A percentile compares a stretch with the other conserved stretches of the same genome.
phyloP scores from a whole-genome alignment of 2,888 invertebrate species.

The Lamellibrachia columna region DNA sequence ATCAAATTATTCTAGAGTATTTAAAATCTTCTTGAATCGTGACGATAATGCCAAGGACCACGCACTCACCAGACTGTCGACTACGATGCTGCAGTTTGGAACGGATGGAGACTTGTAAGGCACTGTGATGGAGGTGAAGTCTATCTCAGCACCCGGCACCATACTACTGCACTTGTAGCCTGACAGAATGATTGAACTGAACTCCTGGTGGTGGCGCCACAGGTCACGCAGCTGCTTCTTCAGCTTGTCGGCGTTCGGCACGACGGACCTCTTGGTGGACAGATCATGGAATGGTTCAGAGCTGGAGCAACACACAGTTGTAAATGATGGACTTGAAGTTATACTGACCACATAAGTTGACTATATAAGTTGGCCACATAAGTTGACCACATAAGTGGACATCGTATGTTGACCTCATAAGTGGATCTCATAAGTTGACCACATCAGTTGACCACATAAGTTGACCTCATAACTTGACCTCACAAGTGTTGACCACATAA shows the following conservation, averaged over 20 bases:
- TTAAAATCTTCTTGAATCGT: not conserved
- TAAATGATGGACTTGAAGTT: not conserved
- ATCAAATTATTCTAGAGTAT: not conserved
- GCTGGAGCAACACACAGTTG: constrained; percentile 29
- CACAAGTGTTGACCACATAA: no score
- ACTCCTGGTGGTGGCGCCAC: constrained; percentile 61
- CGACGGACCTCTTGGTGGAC: constrained; percentile 55
- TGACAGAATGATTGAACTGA: constrained; percentile 53
- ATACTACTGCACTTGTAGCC: not conserved
- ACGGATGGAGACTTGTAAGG: not conserved
- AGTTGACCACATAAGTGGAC: no score
- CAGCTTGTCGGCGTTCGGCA: constrained; percentile 57
- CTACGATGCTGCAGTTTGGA: not conserved
- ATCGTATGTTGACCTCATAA: no score
- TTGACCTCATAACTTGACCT: no score
- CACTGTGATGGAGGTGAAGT: not conserved
- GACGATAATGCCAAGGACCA: not conserved
- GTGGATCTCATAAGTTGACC: no score
- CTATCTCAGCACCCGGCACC: not conserved
- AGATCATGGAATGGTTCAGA: constrained; percentile 58
- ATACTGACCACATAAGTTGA: not conserved
- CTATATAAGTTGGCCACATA: no score
- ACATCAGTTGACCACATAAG: no score
- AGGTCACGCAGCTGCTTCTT: constrained; percentile 63
- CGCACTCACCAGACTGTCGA: not conserved